Base-by-base conservation (phyloP, 2,888 invertebrate species). In the Ligdia adustata region DNA sequence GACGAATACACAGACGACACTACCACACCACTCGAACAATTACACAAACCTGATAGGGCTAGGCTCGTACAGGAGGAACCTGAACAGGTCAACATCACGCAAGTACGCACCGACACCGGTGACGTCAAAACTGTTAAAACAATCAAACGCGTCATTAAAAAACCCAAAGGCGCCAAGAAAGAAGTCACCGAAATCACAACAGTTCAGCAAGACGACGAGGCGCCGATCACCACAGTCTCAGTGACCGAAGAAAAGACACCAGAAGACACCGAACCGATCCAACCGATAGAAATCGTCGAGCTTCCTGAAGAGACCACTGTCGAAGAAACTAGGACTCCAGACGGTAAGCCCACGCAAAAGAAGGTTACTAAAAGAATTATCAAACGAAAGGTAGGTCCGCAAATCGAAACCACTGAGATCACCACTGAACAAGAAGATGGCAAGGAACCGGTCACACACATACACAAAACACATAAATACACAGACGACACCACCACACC, bases 381-480 rank as follows among this genome's bases (percentile, higher is more conserved):
- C 16, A 75, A 73, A 42, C 63, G 71, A 55, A 63, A 70, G 52
- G 58, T 71, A 24, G 79, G 71, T 9, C 66, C 62, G 13, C 72
- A 72, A 56, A 52, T 82, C 45, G 69, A 80, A 64, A 63, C 82
- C 57, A 71, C 18, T 6, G 4, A 18, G 3, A 32, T 32, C 32
- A 32, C 18, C 2, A 32, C 18, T 9, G 32, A 32, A 48, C 78
- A 82, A 56, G 22, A 39, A 2, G 54, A 54, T 5, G 52, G 55
- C 12, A 43, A 55, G 29, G 70, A 69, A 55, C 75, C 72, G 16
- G 64, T 69, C 1, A 51, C 66, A 4, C 63, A 64, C 9, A 62
- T 75, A 51, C 66, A 74, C 61, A 75, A 72, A 46, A 64, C 59
- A 34, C 60, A 63, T 5, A 62, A 64, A 44, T 47, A 55, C 4